Conservation (phyloP, 2,888 invertebrate species). For the Kuschelorhynchus macadamiae region DNA sequence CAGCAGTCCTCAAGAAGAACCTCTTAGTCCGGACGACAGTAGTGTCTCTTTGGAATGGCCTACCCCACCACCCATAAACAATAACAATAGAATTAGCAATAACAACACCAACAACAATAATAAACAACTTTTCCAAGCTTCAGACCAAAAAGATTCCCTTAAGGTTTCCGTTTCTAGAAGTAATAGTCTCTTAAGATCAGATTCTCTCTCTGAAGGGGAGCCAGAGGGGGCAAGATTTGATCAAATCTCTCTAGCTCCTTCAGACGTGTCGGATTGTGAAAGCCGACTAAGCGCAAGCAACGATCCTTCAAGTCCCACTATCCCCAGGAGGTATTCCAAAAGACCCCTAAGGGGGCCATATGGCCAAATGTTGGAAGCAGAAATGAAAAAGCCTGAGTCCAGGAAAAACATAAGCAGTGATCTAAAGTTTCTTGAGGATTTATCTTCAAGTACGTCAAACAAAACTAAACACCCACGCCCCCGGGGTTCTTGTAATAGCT, state of each 20-base stretch:
- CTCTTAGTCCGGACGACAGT: constrained; percentile 66
- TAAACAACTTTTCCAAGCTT: constrained; percentile 60
- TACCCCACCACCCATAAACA: constrained; percentile 65
- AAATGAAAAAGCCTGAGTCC: constrained; percentile 80
- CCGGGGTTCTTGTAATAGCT: constrained; percentile 71
- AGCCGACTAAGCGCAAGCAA: constrained; percentile 68
- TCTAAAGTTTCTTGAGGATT: constrained; percentile 71
- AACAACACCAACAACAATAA: constrained; percentile 2
- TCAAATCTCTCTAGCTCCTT: constrained; percentile 69
- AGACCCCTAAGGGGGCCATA: constrained; percentile 83
- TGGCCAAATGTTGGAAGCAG: constrained; percentile 85
- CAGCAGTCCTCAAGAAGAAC: constrained; percentile 65
- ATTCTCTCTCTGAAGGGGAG: constrained; percentile 82
- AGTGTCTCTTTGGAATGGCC: constrained; percentile 68
- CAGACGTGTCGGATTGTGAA: constrained; percentile 76
- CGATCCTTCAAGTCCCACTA: constrained; percentile 69
- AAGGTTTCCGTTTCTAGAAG: constrained; percentile 53
- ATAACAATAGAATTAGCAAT: constrained; percentile 51
- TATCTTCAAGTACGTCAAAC: constrained; percentile 57
- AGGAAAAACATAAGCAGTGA: constrained; percentile 73
- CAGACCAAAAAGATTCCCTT: constrained; percentile 78
- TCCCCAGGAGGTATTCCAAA: constrained; percentile 80
- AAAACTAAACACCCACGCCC: constrained; percentile 59
- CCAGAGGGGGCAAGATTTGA: constrained; percentile 74
- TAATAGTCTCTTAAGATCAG: constrained; percentile 69